These are phyloP conservation scores for Capromys pilorides DNA, from an alignment of 2,797 vertebrate species.

Conservation along the genomic window DNA sequence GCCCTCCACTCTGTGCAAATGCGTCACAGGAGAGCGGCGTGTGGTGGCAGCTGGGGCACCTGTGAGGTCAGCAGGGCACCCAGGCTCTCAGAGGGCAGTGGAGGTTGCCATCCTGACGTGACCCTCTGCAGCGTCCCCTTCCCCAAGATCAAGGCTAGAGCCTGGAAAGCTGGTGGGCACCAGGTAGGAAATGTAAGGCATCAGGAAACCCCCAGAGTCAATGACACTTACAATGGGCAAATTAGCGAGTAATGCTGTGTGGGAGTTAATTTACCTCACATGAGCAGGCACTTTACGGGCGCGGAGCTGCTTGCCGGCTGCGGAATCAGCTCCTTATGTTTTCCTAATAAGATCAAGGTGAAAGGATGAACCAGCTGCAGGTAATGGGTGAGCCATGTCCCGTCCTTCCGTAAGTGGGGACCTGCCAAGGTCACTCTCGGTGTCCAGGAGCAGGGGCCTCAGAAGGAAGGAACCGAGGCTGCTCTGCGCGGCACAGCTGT, in stretches of 20 bases:
- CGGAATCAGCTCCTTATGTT: conserved; percentile 61
- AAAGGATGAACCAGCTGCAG: neutral
- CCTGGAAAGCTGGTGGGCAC: neutral
- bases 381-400: neutral
- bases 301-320: neutral
- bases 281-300: conserved; percentile 28
- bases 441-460: rapidly evolving
- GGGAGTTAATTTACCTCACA: conserved; percentile 58
- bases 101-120: rapidly evolving
- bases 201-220: neutral
- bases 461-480: rapidly evolving
- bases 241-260: neutral
- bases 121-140: rapidly evolving
- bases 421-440: neutral
- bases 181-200: conserved; percentile 11
- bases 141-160: neutral
- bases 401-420: rapidly evolving
- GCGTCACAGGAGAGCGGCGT: too few species aligned
- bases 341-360: conserved; percentile 60
- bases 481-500: rapidly evolving
- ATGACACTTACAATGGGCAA: conserved; percentile 27
- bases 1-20: neutral
- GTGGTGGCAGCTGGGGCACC: too few species aligned
- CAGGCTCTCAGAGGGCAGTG: rapidly evolving
- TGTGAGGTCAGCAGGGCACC: rapidly evolving